A percentile compares a stretch with the other conserved stretches of the same genome.
Conservation (phyloP, 2,797 vertebrate species). For the Pempheris klunzingeri region DNA sequence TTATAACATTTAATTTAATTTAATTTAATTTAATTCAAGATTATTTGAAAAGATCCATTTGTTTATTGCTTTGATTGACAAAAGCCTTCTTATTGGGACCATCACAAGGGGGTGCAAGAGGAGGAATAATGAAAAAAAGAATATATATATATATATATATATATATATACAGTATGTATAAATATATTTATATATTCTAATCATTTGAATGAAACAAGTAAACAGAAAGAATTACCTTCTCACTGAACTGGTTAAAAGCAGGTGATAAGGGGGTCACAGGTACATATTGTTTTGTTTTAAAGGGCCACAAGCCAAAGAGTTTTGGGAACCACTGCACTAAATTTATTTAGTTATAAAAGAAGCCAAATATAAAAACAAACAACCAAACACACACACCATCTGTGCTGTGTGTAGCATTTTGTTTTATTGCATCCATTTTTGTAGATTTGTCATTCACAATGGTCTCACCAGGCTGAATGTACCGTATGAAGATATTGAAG, state of each 20-base stretch:
- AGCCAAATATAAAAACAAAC: slow-evolving; percentile 30
- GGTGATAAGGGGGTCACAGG: neutral
- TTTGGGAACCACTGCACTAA: slow-evolving; percentile 3
- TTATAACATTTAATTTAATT: neutral
- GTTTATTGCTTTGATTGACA: neutral
- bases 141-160: neutral
- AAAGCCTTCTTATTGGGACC: no score
- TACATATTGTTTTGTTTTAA: neutral
- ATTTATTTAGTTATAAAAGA: slow-evolving; percentile 1
- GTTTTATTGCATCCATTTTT: slow-evolving; percentile 5
- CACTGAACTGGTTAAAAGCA: neutral
- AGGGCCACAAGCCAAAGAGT: neutral
- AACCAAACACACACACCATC: slow-evolving; percentile 13
- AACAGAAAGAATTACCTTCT: neutral
- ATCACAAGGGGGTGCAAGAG: neutral
- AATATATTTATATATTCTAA: neutral
- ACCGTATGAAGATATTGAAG: neutral
- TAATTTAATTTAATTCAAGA: neutral
- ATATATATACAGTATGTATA: no score
- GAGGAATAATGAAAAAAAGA: neutral
- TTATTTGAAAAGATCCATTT: neutral
- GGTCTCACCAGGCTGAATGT: slow-evolving; percentile 6
- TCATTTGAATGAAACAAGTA: neutral
- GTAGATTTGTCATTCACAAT: neutral
- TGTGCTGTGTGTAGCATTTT: slow-evolving; percentile 8